Base-by-base conservation (phyloP, 2,888 invertebrate genomes). In the Dexiosoma caninum region DNA sequence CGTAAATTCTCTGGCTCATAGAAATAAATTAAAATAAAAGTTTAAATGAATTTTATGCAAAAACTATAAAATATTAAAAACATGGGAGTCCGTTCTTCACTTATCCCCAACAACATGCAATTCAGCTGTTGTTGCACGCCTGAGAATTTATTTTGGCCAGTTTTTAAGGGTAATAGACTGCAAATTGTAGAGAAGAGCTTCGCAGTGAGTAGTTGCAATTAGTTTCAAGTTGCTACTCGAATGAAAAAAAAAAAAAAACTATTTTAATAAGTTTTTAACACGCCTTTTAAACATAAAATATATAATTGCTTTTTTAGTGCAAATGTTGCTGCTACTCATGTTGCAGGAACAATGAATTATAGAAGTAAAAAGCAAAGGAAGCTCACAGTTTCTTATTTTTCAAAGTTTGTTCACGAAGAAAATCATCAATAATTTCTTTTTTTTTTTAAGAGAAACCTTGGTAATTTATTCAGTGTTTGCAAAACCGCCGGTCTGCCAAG, bases 221-320 rank as follows among this genome's bases (percentile, higher is more conserved):
- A 62, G 55, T 70, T 77, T 64, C 2, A 35, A 70, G 76, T 62
- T 60, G 67, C 53, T 59, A 23, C 9, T 37, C 10, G 14, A 8
- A 7, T 16, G 8, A 4, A 44, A 8, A 14, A n/a, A n/a, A 14
- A 66, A 2, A 16, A 57, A 59, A 14, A 64, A 51, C 30, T 51
- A 69, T 72, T 81, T 59, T 69, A 76, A 72, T 77, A 57, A 72
- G 62, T 51, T 72, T 57, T 81, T 77, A 81, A 69, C 72, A 77
- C 72, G 72, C 81, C 67, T 81, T 57, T 81, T 77, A 62, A 72
- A 51, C 81, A 81, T 81, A 72, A 77, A 76, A 67, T 37, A 57
- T 44, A 62, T 81, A 79, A 79, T 79, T 75, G 70, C 59, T 35
- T 60, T 59, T 60, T 42, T 51, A 49, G 16, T 35, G 5, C 4